Conservation (phyloP, 1,140 invertebrate species). For the Megalopta genalis region DNA sequence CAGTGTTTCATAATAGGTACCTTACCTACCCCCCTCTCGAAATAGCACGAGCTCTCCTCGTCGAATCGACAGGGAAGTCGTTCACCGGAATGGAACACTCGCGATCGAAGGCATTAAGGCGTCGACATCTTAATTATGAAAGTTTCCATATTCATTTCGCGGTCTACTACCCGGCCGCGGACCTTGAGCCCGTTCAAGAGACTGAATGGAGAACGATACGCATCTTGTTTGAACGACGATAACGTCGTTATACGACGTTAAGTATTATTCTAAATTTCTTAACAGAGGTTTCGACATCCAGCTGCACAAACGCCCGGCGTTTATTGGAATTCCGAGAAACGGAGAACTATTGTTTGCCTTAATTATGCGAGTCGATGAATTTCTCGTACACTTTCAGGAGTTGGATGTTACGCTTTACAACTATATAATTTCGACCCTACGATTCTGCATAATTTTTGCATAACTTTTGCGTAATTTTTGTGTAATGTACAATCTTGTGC, state of each 20-base stretch:
- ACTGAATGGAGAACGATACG: conserved; percentile 31
- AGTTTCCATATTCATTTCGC: conserved; percentile 16
- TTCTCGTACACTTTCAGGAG: no score
- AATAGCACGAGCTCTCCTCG: not conserved
- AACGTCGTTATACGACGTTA: conserved; percentile 13
- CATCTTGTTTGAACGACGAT: conserved; percentile 22
- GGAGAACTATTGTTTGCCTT: no score
- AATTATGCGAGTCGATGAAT: no score
- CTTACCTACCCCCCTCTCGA: no score
- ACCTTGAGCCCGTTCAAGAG: conserved; percentile 35
- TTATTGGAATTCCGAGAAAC: no score
- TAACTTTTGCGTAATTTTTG: no score
- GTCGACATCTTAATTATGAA: not conserved
- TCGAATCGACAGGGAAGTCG: not conserved
- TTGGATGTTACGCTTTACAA: no score
- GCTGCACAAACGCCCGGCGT: no score
- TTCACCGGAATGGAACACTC: not conserved
- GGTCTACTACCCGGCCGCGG: conserved; percentile 5
- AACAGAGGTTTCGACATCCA: not conserved
- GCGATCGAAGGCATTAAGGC: not conserved
- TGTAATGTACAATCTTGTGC: no score
- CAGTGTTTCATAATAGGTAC: no score
- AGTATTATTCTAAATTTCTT: conserved; percentile 28
- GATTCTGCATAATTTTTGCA: no score
- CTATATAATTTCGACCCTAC: no score